Conservation (phyloP, 2,888 invertebrate species). For the Nymphalis c-album region DNA sequence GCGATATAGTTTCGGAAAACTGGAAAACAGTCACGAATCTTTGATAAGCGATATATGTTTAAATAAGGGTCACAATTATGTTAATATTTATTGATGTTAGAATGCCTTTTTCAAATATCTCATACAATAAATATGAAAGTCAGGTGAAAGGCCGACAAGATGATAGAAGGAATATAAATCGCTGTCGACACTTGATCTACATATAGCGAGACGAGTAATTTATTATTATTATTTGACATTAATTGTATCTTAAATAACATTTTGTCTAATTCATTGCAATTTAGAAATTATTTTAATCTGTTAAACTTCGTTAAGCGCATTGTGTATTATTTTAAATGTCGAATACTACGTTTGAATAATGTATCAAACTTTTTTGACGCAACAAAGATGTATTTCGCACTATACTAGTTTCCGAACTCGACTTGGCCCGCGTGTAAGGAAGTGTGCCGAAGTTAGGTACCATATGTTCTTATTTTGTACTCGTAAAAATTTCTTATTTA, state of each 20-base stretch:
- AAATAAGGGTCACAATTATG: constrained; percentile 17
- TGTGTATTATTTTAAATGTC: no score
- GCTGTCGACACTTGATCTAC: constrained; percentile 31
- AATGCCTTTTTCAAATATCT: constrained; percentile 4
- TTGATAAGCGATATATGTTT: constrained; percentile 1
- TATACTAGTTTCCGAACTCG: no score
- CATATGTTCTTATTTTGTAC: no score
- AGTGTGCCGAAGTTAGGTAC: no score
- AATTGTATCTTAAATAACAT: constrained; percentile 34
- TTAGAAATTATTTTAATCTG: constrained; percentile 16
- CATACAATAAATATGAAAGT: constrained; percentile 23
- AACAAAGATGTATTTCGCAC: no score
- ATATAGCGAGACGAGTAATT: constrained; percentile 45
- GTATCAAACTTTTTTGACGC: no score
- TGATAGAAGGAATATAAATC: constrained; percentile 18
- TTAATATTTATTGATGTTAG: constrained; percentile 4
- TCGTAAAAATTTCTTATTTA: no score
- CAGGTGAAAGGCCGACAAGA: constrained; percentile 18
- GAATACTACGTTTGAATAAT: no score
- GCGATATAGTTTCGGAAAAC: neutral
- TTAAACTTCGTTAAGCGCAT: no score
- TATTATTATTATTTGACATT: constrained; percentile 26
- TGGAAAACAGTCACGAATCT: neutral
- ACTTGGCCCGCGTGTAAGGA: no score
- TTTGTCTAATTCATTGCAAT: constrained; percentile 17